Base-by-base conservation (phyloP, 2,797 vertebrate genomes). In the Mormyrus proboscirostris region DNA sequence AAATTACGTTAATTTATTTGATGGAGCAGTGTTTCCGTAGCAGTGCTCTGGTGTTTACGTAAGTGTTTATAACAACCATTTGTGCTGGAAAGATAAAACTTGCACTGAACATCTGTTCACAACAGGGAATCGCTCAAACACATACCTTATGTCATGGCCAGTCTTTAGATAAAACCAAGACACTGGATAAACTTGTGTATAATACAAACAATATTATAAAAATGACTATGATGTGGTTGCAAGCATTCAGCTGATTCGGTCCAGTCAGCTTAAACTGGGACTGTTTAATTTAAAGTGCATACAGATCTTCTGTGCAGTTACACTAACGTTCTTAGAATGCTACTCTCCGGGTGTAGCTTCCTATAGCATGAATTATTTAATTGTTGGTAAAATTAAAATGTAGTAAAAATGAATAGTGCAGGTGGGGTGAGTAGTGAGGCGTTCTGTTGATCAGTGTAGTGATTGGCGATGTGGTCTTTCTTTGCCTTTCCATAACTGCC, bases 61-160 rank as follows among this genome's bases (percentile, higher is more conserved):
- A n/a, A 87, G 86, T 87, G 33, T 33, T 87, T 38, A 87, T 59
- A 87, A 87, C 29, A 87, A 57, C 86, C 53, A 57, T 59, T 87
- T 44, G 51, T 19, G 33, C 19, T 38, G 25, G 22, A 59, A 57
- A 41, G 51, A 41, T 41, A 53, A 87, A 87, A 87, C 53, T 38
- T 59, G 51, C 53, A 57, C 86, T 87, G 85, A 38, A 86, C 50
- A 85, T 85, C 82, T 57, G 51, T 86, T 87, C 33, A 44, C 86
- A 38, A n/a, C 51, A 57, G 86, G 86, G 86, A 87, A 59, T 51
- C 29, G 9, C 8, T 55, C 33, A 87, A 87, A 87, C 51, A 57
- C 12, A 87, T 87, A 57, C 29, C 25, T 87, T 57, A 41, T 86
- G 38, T 57, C 50, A 41, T 22, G 8, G 82, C n/a, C 22, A 41